A percentile compares a stretch with the other conserved stretches of the same genome.
Conservation (phyloP, 2,797 vertebrate species). For the Antennarius maculatus region DNA sequence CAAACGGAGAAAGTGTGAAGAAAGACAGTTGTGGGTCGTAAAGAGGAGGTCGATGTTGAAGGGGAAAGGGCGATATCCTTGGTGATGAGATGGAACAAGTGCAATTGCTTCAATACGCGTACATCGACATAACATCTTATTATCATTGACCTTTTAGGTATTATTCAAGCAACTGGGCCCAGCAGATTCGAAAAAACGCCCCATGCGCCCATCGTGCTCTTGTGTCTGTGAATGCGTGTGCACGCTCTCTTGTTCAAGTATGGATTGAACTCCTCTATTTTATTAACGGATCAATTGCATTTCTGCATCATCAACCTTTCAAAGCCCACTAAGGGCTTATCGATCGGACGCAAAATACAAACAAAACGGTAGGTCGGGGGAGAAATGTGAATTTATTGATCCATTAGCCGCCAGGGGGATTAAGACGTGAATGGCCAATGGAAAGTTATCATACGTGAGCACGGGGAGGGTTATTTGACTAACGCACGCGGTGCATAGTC, state of each 20-base stretch:
- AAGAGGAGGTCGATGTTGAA: slow-evolving; percentile 7
- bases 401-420: slow-evolving; percentile 43
- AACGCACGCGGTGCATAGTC: slow-evolving; percentile 1
- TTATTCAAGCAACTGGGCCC: slow-evolving; percentile 51
- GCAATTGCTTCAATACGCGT: slow-evolving; percentile 60
- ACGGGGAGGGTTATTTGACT: slow-evolving; percentile 5
- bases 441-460: slow-evolving; percentile 31
- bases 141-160: slow-evolving; percentile 62
- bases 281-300: slow-evolving; percentile 80
- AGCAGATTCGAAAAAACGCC: slow-evolving; percentile 23
- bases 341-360: slow-evolving; percentile 64
- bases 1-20: too few relatives aligned
- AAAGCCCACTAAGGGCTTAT: slow-evolving; percentile 64
- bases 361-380: slow-evolving; percentile 33
- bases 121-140: slow-evolving; percentile 54
- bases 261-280: slow-evolving; percentile 65
- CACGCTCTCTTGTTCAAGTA: slow-evolving; percentile 39
- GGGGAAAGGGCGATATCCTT: slow-evolving; percentile 3
- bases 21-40: slow-evolving; percentile 2
- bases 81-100: slow-evolving; percentile 35
- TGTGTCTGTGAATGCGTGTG: slow-evolving; percentile 1
- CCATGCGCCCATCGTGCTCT: slow-evolving; percentile 17
- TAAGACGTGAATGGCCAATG: slow-evolving; percentile 45
- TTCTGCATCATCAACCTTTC: slow-evolving; percentile 74
- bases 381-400: slow-evolving; percentile 60